Percentiles rank a stretch among this genome's conserved stretches.
These are phyloP conservation scores for Taphrorychus bicolor DNA, from an alignment of 2,888 invertebrate species.

Conservation along the genomic window DNA sequence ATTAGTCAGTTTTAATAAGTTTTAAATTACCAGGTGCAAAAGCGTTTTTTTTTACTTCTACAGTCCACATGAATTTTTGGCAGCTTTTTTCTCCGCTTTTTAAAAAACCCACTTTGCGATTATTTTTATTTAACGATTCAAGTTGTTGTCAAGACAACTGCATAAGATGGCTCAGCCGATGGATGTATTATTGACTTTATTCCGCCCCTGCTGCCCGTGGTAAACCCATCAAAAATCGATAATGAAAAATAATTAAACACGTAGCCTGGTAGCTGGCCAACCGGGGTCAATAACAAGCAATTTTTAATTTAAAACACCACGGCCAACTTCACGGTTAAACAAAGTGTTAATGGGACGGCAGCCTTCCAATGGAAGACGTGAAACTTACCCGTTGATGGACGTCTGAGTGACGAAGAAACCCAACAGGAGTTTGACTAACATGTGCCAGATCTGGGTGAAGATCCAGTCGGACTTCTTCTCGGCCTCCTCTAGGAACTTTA, in stretches of 20 bases:
- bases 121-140: too few relatives aligned
- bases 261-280: conserved; percentile 40
- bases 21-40: too few relatives aligned
- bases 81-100: too few relatives aligned
- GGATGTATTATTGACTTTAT: too few relatives aligned
- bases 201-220: conserved; percentile 13
- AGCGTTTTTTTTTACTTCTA: too few relatives aligned
- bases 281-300: conserved; percentile 45
- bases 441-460: conserved; percentile 90
- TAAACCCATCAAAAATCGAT: conserved; percentile 23
- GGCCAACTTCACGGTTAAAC: conserved; percentile 50
- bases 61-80: too few relatives aligned
- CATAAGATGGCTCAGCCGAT: too few relatives aligned
- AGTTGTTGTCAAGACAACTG: too few relatives aligned
- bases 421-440: conserved; percentile 83
- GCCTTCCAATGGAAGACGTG: conserved; percentile 15
- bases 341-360: conserved; percentile 26
- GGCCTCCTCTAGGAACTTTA: conserved; percentile 75
- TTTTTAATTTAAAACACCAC: conserved; percentile 52
- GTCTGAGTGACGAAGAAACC: conserved; percentile 93
- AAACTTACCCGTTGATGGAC: conserved; percentile 89
- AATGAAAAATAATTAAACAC: conserved; percentile 42
- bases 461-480: conserved; percentile 85
- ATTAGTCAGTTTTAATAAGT: too few relatives aligned
- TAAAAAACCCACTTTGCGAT: too few relatives aligned